A percentile compares a stretch with the other conserved stretches of the same genome.
These are phyloP conservation scores for Zenarchopterus dispar DNA, from an alignment of 2,797 vertebrate genomes.

Conservation along the genomic window DNA sequence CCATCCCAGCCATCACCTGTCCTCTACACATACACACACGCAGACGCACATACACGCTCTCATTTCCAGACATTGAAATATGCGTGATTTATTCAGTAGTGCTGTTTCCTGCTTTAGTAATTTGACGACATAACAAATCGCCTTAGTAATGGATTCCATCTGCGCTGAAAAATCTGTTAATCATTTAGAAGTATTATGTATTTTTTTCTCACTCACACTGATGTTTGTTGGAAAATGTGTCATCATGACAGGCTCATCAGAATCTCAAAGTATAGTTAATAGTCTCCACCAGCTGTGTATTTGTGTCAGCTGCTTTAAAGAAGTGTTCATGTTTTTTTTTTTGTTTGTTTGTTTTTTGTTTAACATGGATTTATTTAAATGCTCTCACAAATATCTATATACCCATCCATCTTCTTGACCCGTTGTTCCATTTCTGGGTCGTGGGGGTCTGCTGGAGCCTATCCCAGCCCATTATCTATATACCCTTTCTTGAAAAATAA, in stretches of 20 bases:
- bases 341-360: no score
- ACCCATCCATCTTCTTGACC: no score
- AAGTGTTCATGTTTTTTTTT: no score
- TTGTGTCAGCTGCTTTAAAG: conserved; percentile 2
- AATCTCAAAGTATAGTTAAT: conserved; percentile 15
- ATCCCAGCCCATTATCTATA: no score
- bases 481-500: no score
- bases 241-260: conserved; percentile 59
- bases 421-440: no score
- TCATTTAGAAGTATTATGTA: conserved; percentile 66
- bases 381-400: no score
- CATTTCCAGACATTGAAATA: conserved; percentile 60
- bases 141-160: conserved; percentile 74
- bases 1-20: conserved; percentile 5
- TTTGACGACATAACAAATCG: conserved; percentile 78
- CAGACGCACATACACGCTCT: conserved; percentile 9
- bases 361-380: no score
- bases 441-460: no score
- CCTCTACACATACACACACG: not conserved
- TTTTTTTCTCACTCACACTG: conserved; percentile 43
- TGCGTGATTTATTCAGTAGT: conserved; percentile 75
- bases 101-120: conserved; percentile 77
- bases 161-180: conserved; percentile 66
- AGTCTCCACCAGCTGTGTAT: conserved; percentile 22
- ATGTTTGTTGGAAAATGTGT: conserved; percentile 70